phyloP scores from a whole-genome alignment of 2,113 vertebrate species.

The Cottus gobio region DNA sequence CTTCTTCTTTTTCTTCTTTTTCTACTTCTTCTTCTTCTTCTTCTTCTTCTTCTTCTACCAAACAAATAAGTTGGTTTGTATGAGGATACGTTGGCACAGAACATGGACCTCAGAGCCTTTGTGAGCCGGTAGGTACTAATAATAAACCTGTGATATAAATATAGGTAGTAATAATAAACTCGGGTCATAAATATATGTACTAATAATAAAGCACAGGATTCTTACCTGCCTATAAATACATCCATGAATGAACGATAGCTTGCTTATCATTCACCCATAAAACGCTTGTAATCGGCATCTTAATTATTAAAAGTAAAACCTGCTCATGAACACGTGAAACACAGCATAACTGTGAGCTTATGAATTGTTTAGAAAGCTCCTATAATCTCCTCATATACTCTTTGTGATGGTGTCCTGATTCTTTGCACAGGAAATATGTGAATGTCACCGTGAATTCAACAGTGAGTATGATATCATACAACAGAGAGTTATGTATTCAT shows the following conservation, averaged over 20 bases:
- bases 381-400: slow-evolving; percentile 53
- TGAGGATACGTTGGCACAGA: too few species aligned
- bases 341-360: slow-evolving; percentile 24
- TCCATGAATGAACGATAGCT: background rate
- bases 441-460: slow-evolving; percentile 67
- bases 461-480: slow-evolving; percentile 74
- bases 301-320: slow-evolving; percentile 42
- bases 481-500: slow-evolving; percentile 78
- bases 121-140: too few species aligned
- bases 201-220: too few species aligned
- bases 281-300: slow-evolving; percentile 11
- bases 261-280: background rate
- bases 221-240: background rate
- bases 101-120: background rate
- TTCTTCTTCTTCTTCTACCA: too few species aligned
- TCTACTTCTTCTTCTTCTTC: too few species aligned
- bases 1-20: too few species aligned
- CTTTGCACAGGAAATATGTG: slow-evolving; percentile 57
- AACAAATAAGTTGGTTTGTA: too few species aligned
- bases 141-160: too few species aligned
- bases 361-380: slow-evolving; percentile 65
- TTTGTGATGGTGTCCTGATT: slow-evolving; percentile 57
- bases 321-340: slow-evolving; percentile 14
- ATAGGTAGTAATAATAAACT: too few species aligned
- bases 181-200: too few species aligned